Base-by-base conservation (phyloP, 2,888 invertebrate genomes). In the Ichneumoninae sp. region DNA sequence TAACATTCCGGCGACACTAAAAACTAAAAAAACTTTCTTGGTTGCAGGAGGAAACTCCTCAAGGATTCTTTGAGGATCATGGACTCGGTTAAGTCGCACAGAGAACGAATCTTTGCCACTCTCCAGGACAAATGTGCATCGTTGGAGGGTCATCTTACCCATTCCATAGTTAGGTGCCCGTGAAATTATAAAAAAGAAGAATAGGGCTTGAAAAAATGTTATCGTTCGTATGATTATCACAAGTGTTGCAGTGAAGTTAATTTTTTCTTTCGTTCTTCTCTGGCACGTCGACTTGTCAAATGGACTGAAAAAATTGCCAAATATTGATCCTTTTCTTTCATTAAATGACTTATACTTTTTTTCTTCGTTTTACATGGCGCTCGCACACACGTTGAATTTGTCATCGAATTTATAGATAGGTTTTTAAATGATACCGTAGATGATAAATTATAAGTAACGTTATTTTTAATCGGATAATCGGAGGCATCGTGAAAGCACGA, bases 1-100 rank as follows among this genome's bases (percentile, higher is more conserved):
- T 60, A 22, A 30, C 16, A 40, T 84, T 80, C 73, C 33, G 36
- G 16, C 47, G 54, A 57, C 54, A 26, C 66, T 77, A 36, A 60
- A 70, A 66, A 50, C 44, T 83, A 70, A 22, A 47, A 81, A 70
- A 10, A 68, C 71, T 75, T 75, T 75, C 84, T 95, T 95, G 96
- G 95, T 97, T 97, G 93, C 96, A 99, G 99, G 99, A 99, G 95
- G 99, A 99, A 96, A 99, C 99, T 81, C 99, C 99, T 78, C 99
- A 99, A 95, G 99, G 99, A 91, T 99, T 99, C 95, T 99, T 99
- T 95, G 99, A 99, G 94, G 99, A 99, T 95, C 99, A 99, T 94
- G 99, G 99, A 88, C 96, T 99, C 91, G 93, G 93, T 89, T 93
- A 93, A 92, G 88, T 73, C 33, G 1, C 0, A 7, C 36, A 4